Evolutionary conservation across 2,797 vertebrate species (phyloP).

Genomic region (Paratrypauchen microcephalus): DNA sequence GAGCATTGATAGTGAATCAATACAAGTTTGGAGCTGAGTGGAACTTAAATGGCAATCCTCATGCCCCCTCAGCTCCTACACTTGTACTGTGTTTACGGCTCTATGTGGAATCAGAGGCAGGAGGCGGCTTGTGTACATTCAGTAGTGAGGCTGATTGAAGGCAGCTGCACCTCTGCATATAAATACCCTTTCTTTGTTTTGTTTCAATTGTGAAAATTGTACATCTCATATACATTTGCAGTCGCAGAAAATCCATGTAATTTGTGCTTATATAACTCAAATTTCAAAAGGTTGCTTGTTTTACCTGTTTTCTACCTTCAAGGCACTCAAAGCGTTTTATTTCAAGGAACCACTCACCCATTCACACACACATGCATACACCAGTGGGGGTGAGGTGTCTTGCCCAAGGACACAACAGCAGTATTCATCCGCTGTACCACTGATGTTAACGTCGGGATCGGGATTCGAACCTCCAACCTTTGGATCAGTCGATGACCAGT

Average conservation of each 20-base stretch:
- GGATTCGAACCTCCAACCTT: too few species aligned
- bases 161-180: constrained; percentile 34
- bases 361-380: too few species aligned
- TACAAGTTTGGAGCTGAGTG: constrained; percentile 36
- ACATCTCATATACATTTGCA: background rate
- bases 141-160: constrained; percentile 43
- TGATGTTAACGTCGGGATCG: too few species aligned
- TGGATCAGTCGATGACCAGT: too few species aligned
- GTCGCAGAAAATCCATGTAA: background rate
- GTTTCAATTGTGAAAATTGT: background rate
- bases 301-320: too few species aligned
- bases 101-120: background rate
- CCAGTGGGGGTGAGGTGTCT: too few species aligned
- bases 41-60: constrained; percentile 37
- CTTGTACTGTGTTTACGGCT: background rate
- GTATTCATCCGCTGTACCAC: too few species aligned
- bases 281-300: too few species aligned
- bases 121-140: constrained; percentile 4
- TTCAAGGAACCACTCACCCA: too few species aligned
- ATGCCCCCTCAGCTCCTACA: constrained; percentile 14
- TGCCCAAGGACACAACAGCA: too few species aligned
- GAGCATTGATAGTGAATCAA: constrained; percentile 45
- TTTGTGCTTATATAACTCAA: too few species aligned
- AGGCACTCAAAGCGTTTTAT: too few species aligned
- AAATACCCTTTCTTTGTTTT: background rate